Evolutionary conservation across 2,113 vertebrate genomes (phyloP).

Genomic region (Formicarius rufipectus): DNA sequence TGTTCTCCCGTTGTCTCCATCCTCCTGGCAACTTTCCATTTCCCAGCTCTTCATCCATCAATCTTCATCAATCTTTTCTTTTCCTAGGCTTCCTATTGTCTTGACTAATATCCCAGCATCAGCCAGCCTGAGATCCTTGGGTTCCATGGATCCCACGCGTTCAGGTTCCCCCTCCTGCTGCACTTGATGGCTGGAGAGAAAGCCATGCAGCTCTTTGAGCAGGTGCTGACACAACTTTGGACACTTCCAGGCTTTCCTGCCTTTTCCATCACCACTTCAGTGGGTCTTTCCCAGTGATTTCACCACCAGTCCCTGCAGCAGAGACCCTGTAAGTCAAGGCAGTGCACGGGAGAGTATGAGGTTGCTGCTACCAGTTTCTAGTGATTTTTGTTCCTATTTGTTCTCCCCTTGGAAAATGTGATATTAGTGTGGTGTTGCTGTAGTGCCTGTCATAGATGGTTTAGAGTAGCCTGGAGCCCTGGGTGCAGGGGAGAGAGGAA

Average conservation of each 20-base stretch:
- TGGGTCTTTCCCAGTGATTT: background rate
- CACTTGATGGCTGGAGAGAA: background rate
- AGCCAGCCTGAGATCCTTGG: background rate
- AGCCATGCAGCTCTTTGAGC: background rate
- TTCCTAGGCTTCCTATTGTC: background rate
- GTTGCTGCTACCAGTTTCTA: background rate
- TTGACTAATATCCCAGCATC: background rate
- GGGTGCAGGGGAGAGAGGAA: background rate
- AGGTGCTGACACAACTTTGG: background rate
- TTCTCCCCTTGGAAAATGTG: background rate
- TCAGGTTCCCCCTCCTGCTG: background rate
- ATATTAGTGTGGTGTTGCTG: accelerated
- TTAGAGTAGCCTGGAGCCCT: background rate
- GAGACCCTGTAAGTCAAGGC: background rate
- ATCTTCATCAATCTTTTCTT: background rate
- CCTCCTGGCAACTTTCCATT: background rate
- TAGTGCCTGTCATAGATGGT: background rate
- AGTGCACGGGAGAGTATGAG: background rate
- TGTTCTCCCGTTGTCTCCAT: background rate
- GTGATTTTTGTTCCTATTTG: background rate
- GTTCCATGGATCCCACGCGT: accelerated
- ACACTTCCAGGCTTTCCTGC: background rate
- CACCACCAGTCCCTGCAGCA: background rate
- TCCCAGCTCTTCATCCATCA: background rate
- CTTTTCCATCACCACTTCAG: accelerated